Percentiles rank a stretch among this genome's conserved stretches.
phyloP scores from a whole-genome alignment of 2,888 invertebrate genomes.

The Trissolcus japonicus region DNA sequence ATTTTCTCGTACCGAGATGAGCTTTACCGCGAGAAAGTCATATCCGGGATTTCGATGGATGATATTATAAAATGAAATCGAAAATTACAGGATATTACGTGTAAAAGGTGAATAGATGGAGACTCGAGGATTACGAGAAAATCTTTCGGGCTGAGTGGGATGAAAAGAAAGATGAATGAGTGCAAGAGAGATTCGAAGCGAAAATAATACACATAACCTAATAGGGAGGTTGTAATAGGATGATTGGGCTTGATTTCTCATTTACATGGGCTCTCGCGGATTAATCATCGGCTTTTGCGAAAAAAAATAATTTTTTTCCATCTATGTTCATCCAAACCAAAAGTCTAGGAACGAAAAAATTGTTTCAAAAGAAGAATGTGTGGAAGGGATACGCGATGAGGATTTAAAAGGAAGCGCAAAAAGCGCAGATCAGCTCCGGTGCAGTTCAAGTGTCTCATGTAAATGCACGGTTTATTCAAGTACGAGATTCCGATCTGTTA shows the following conservation, averaged over 20 bases:
- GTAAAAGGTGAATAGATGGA: slow-evolving; percentile 15
- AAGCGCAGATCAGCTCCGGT: background rate
- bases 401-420: no score
- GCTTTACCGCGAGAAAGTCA: background rate
- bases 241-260: slow-evolving; percentile 26
- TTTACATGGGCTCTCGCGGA: slow-evolving; percentile 11
- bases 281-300: no score
- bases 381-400: no score
- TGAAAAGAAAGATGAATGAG: slow-evolving; percentile 5
- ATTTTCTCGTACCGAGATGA: background rate
- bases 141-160: slow-evolving; percentile 3
- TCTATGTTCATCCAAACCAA: no score
- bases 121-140: slow-evolving; percentile 10
- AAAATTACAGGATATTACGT: slow-evolving; percentile 30
- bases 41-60: background rate
- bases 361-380: no score
- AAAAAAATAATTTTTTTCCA: no score
- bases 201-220: slow-evolving; percentile 35
- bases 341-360: no score
- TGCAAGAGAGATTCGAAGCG: slow-evolving; percentile 14
- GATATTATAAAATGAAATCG: slow-evolving; percentile 18
- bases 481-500: slow-evolving; percentile 65
- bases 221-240: slow-evolving; percentile 22
- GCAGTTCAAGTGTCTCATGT: slow-evolving; percentile 27
- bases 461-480: slow-evolving; percentile 57